Base-by-base conservation (phyloP, 2,888 invertebrate genomes). In the Psococerastis gibbosa region DNA sequence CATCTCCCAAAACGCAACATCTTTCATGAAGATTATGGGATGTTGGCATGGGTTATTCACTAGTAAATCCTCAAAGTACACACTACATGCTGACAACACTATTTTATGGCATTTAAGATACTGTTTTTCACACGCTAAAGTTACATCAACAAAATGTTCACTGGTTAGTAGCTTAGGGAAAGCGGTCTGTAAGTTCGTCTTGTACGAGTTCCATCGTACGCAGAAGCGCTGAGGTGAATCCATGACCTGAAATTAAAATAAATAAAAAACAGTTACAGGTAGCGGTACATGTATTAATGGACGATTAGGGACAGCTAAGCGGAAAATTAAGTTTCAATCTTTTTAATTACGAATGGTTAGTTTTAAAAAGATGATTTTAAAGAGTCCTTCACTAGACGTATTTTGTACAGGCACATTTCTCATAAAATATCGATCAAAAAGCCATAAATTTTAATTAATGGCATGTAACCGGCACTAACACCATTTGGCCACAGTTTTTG, bases 131-230 rank as follows among this genome's bases (percentile, higher is more conserved):
- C 87, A 87, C 2, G 87, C 85, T 43, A 88, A 61, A 0, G 88
- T 88, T 41, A 87, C 87, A 61, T 88, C 88, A 1, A 87, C 84
- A 57, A 88, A 87, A 58, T 79, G 76, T 57, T 82, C 80, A n/a
- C 75, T 73, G 17, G 75, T 73, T 6, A 82, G 67, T 13, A 82
- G 66, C 9, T 77, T 76, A 1, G 80, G 79, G 56, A 82, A 82
- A 48, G 79, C 78, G 51, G 74, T 74, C 54, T 75, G 80, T 62
- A 83, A 69, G 57, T 82, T 82, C 32, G 77, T 74, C 56, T 81
- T 80, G 60, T 82, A 81, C 52, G 79, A 80, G 60, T 82, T 82
- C 83, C 82, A 83, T 55, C 81, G 68, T 41, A 83, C 74, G 56
- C 78, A 78, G 38, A 38, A 38, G 15, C 38, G 17, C 38, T 38